phyloP scores from a whole-genome alignment of 2,888 invertebrate species.

The Thereva nobilitata region DNA sequence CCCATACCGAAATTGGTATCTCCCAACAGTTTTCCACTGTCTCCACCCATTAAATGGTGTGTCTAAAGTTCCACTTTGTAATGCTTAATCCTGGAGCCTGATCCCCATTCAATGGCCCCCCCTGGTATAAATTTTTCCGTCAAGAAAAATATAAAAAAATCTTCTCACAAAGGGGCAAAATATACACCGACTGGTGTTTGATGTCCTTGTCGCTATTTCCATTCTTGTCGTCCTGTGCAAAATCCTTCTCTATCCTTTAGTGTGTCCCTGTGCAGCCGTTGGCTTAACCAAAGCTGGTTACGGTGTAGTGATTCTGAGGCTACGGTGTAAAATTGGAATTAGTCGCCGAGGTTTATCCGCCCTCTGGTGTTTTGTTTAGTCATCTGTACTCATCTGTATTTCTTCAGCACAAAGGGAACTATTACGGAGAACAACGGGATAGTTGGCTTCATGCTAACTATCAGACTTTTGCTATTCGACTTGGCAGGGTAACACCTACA shows the following conservation, averaged over 20 bases:
- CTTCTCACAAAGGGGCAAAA: not conserved
- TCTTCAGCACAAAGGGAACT: too few species aligned
- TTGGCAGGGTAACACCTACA: too few species aligned
- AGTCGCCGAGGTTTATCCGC: conserved; percentile 1
- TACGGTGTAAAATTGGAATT: not conserved
- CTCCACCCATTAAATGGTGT: too few species aligned
- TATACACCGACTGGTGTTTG: not conserved
- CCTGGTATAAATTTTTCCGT: not conserved
- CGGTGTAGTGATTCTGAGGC: not conserved
- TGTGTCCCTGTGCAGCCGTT: not conserved
- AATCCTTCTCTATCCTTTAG: too few species aligned
- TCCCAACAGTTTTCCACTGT: too few species aligned
- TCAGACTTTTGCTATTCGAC: too few species aligned
- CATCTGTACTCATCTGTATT: not conserved
- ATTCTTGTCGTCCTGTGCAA: not conserved
- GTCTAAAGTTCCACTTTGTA: not conserved
- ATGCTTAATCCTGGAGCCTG: conserved; percentile 1
- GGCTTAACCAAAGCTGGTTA: not conserved
- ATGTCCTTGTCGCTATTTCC: not conserved
- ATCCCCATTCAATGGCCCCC: not conserved
- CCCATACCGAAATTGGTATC: too few species aligned
- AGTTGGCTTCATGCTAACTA: too few species aligned
- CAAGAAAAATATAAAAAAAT: not conserved
- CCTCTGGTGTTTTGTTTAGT: not conserved
- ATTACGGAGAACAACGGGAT: too few species aligned